These are phyloP conservation scores for Eulimnadia texana DNA, from an alignment of 1,140 invertebrate species.

Conservation along the genomic window DNA sequence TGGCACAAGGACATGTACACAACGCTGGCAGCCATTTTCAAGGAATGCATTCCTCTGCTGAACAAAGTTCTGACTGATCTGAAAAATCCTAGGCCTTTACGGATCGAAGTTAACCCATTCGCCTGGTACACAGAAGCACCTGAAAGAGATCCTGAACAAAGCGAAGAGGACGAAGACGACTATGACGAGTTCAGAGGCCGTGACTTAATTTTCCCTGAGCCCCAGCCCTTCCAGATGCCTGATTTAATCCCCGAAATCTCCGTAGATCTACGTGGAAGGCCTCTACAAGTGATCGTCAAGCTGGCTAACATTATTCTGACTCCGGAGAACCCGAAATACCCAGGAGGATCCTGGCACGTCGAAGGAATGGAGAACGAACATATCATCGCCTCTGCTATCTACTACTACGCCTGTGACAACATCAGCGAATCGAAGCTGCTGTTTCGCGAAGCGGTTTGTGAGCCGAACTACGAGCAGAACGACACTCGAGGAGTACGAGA, in stretches of 20 bases:
- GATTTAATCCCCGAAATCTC: neutral
- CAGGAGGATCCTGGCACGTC: constrained; percentile 14
- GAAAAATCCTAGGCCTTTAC: neutral
- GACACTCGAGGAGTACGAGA: neutral
- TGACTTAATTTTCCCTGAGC: neutral
- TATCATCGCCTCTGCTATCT: constrained; percentile 17
- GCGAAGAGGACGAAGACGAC: neutral
- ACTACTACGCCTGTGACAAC: constrained; percentile 15
- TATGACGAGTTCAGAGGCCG: neutral
- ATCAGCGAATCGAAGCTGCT: constrained; percentile 11
- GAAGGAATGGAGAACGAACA: constrained; percentile 17
- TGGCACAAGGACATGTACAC: neutral
- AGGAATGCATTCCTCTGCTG: constrained; percentile 13
- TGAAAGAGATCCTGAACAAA: neutral
- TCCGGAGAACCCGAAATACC: constrained; percentile 9
- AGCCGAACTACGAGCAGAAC: neutral
- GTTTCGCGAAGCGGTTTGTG: constrained; percentile 5
- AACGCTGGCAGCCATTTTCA: constrained; percentile 10
- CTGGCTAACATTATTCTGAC: constrained; percentile 9
- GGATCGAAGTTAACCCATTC: neutral
- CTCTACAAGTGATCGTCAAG: constrained; percentile 16
- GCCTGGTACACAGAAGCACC: neutral
- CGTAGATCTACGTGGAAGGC: constrained; percentile 6
- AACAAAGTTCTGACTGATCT: constrained; percentile 15
- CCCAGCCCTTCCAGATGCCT: neutral